A percentile compares a stretch with the other conserved stretches of the same genome.
Conservation (phyloP, 2,888 invertebrate genomes). For the Disparrhopalites patrizii region DNA sequence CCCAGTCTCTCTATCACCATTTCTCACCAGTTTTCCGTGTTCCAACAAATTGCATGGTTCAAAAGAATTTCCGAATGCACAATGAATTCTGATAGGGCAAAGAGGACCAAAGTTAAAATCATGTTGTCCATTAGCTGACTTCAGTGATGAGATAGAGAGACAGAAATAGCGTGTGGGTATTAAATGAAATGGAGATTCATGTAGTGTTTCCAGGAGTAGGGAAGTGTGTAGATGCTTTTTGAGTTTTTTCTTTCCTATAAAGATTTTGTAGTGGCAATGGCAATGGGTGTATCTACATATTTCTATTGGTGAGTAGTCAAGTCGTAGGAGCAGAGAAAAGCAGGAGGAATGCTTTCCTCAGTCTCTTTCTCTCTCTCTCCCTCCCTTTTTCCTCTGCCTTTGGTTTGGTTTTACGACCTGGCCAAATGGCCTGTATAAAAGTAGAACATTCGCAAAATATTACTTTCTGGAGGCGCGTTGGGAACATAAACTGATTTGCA, state of each 20-base stretch:
- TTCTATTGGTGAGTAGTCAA: too few species aligned
- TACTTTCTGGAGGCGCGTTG: constrained; percentile 44
- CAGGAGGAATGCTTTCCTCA: too few species aligned
- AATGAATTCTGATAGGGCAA: neutral
- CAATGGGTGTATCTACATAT: too few species aligned
- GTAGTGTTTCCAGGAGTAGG: constrained; percentile 20
- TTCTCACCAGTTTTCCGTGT: too few species aligned
- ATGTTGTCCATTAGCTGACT: constrained; percentile 1
- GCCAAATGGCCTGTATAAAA: constrained; percentile 47
- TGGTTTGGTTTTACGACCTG: constrained; percentile 45
- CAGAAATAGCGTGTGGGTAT: constrained; percentile 3
- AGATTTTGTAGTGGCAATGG: too few species aligned
- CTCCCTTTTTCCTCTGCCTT: too few species aligned
- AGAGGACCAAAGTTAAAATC: constrained; percentile 1
- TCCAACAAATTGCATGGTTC: neutral
- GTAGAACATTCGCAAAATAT: constrained; percentile 47
- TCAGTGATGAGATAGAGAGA: constrained; percentile 3
- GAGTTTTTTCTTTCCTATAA: too few species aligned
- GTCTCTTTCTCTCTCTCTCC: too few species aligned
- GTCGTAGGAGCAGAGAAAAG: too few species aligned
- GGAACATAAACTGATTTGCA: constrained; percentile 47
- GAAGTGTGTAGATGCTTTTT: constrained; percentile 20
- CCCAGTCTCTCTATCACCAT: too few species aligned
- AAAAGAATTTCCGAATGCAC: neutral
- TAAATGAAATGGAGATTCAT: constrained; percentile 24